Percentiles rank a stretch among this genome's conserved stretches.
Evolutionary conservation across 2,888 invertebrate species (phyloP).

Genomic region (Hirtodrosophila histrioides): DNA sequence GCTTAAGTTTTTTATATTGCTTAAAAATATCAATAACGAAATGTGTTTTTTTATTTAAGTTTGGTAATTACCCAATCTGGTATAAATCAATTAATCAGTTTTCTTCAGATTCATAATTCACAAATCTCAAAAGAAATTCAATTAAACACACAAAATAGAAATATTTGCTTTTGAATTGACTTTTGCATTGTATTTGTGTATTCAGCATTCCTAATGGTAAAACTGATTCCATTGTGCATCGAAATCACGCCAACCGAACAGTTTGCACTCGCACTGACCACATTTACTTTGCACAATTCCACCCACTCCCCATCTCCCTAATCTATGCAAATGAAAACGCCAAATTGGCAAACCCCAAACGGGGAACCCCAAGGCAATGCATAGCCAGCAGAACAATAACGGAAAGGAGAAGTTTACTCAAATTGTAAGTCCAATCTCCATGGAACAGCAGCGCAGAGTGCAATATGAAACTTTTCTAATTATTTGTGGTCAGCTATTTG

Average conservation of each 20-base stretch:
- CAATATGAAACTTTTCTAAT: conserved; percentile 48
- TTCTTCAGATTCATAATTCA: neutral
- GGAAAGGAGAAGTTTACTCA: conserved; percentile 30
- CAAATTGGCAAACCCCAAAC: conserved; percentile 21
- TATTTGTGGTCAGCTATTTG: conserved; percentile 45
- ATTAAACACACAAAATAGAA: conserved; percentile 20
- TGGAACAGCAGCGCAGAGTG: conserved; percentile 30
- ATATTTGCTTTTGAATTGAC: conserved; percentile 16
- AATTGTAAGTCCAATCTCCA: conserved; percentile 40
- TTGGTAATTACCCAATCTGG: neutral
- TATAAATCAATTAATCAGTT: neutral
- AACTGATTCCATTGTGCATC: conserved; percentile 34
- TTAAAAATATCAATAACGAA: too few species aligned
- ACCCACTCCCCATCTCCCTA: conserved; percentile 15
- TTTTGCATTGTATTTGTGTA: neutral
- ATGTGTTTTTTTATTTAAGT: too few species aligned
- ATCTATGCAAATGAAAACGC: conserved; percentile 27
- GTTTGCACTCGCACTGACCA: conserved; percentile 39
- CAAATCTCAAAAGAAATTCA: conserved; percentile 6
- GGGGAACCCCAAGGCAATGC: conserved; percentile 19
- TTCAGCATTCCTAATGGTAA: neutral
- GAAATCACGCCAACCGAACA: conserved; percentile 24
- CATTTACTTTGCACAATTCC: conserved; percentile 38
- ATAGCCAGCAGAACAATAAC: conserved; percentile 18
- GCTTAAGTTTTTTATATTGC: too few species aligned